phyloP scores from a whole-genome alignment of 2,797 vertebrate species.

The Molossus alvarezi region DNA sequence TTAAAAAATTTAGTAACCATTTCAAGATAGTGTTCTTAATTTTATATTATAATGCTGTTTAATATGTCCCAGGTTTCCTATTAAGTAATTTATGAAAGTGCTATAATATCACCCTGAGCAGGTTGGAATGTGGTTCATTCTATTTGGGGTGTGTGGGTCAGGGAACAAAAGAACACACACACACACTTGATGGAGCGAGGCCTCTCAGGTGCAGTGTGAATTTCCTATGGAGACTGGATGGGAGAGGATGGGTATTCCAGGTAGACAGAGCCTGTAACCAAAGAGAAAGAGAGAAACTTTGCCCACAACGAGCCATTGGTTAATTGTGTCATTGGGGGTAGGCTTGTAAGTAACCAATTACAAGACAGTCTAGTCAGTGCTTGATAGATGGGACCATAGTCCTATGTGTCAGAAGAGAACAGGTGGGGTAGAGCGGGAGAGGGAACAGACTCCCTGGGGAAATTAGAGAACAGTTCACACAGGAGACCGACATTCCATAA shows the following conservation, averaged over 20 bases:
- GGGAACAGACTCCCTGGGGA: not conserved
- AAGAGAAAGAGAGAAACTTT: not conserved
- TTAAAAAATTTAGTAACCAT: not conserved
- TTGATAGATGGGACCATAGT: not conserved
- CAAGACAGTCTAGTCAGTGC: not conserved
- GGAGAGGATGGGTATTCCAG: too few species aligned
- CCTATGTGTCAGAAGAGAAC: not conserved
- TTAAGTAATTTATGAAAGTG: not conserved
- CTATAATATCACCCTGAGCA: not conserved
- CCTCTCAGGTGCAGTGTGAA: not conserved
- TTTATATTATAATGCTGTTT: not conserved
- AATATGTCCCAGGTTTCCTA: not conserved
- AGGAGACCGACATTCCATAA: not conserved
- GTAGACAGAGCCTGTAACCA: not conserved
- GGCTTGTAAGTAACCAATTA: not conserved
- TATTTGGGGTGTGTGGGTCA: rapidly evolving
- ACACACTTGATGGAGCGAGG: not conserved
- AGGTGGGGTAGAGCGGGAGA: not conserved
- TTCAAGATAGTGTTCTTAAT: not conserved
- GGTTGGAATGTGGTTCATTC: not conserved
- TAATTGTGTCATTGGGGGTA: not conserved
- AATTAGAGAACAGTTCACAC: not conserved
- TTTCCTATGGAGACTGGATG: not conserved
- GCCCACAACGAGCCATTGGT: not conserved
- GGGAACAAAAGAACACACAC: not conserved